Evolutionary conservation across 2,113 vertebrate genomes (phyloP).

Genomic region (Bungarus multicinctus): DNA sequence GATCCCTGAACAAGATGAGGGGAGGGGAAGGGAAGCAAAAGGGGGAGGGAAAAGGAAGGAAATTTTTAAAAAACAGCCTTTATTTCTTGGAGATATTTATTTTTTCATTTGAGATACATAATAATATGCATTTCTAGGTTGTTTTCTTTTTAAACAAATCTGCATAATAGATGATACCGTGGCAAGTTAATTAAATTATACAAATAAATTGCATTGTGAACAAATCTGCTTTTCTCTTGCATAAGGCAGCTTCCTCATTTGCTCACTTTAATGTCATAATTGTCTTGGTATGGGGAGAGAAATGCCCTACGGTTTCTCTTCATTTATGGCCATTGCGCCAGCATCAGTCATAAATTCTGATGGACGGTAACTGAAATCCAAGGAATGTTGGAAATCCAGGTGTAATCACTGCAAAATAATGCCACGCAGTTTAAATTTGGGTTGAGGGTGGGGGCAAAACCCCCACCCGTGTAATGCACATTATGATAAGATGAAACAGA

Average conservation of each 20-base stretch:
- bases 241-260: neutral
- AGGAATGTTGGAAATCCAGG: slow-evolving; percentile 44
- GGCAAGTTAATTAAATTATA: slow-evolving; percentile 61
- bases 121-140: slow-evolving; percentile 45
- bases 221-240: slow-evolving; percentile 53
- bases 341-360: slow-evolving; percentile 42
- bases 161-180: slow-evolving; percentile 50
- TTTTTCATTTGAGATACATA: slow-evolving; percentile 52
- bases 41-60: neutral
- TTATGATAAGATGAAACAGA: slow-evolving; percentile 68
- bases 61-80: slow-evolving; percentile 40
- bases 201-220: slow-evolving; percentile 33
- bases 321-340: neutral
- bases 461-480: slow-evolving; percentile 39
- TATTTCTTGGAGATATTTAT: slow-evolving; percentile 58
- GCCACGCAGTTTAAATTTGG: slow-evolving; percentile 60
- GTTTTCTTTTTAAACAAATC: slow-evolving; percentile 40
- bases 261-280: slow-evolving; percentile 15
- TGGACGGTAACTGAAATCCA: slow-evolving; percentile 35
- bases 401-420: slow-evolving; percentile 57
- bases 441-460: slow-evolving; percentile 21
- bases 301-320: neutral
- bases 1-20: slow-evolving; percentile 59
- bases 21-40: neutral
- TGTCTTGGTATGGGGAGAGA: slow-evolving; percentile 12